Evolutionary conservation across 2,113 vertebrate species (phyloP), one percentile per base, ranked within the genome.

Genomic region (Nothocercus nigrocapillus): DNA sequence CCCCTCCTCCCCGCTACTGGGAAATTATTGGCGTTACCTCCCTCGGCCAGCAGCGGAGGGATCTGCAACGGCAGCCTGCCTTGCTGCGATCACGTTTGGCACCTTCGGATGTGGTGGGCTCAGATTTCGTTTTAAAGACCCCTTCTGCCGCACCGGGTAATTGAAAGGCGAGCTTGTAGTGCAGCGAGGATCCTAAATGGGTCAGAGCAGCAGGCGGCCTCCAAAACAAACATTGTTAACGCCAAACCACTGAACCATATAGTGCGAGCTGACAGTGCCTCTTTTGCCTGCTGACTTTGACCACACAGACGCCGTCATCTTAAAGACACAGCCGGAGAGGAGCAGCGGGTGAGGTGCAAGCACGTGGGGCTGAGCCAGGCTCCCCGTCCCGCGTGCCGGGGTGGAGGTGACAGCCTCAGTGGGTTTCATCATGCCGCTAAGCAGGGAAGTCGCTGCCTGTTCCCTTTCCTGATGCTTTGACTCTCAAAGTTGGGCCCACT

Each of bases 211-310:
- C 90, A 30, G 25, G 49, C n/a, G 56, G 88, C 82, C 95, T 97
- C 96, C 96, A 96, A 96, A 96, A 91, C 89, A 96, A 97, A 95
- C 42, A 40, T 89, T 54, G 19, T 90, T 88, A 93, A 67, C 8
- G 88, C 94, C 96, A 96, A 96, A 62, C 94, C 97, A 79, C 94
- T 96, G 97, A 97, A 94, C 96, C 96, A 91, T 66, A 61, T 1
- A 96, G 85, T 4, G 62, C 2, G 34, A 95, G 93, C 96, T 97
- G 96, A 96, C 95, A 93, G 88, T n/a, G 47, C 76, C 76, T 80
- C 47, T 15, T 74, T 66, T 88, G 92, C 95, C 92, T 91, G 91
- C 96, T 94, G 89, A 77, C 92, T 92, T 34, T 77, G 92, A 83
- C 85, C 93, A 90, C 82, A 84, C 79, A 82, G 70, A 11, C 1